Base-by-base conservation (phyloP, 2,888 invertebrate species). In the Amitus sp. region DNA sequence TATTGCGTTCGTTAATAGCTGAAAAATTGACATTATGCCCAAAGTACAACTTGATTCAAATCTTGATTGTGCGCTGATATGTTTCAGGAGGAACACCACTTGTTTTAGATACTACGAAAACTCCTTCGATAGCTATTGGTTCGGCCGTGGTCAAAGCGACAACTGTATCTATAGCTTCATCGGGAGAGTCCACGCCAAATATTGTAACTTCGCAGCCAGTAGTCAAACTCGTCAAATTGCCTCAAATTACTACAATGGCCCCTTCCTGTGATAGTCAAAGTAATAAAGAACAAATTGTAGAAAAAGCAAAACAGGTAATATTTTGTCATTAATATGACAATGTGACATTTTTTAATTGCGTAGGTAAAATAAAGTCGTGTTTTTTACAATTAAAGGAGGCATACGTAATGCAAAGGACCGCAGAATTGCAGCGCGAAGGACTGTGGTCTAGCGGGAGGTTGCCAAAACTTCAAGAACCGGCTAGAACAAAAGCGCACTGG, bases 401-500 rank as follows among this genome's bases (percentile, higher is more conserved):
- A 27, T 91, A 93, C 82, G 96, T 98, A 64, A 91, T 98, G 86
- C 92, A 94, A 77, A 88, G 96, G 80, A 93, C 98, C 77, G 88
- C 90, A 19, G 96, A 96, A 84, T 85, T 98, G 73, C 92, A 97
- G 79, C 91, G 94, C 77, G 94, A 96, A 79, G 98, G 98, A 28
- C 85, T 98, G 76, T 98, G 98, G 98, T 90, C 96, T 49, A 94
- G 95, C 82, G 90, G 91, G 73, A 87, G 96, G 55, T 86, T 97
- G 80, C 96, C 96, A 50, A 96, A 96, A 84, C 89, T 95, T 66
- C 90, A 94, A 79, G 96, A 96, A 84, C 95, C 96, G 70, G 88
- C 91, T 61, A 87, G 98, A 65, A 86, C 89, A 49, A 98, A 98
- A 85, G 92, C 95, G 20, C 98, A 99, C 83, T 98, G 98, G 98